Evolutionary conservation across 2,113 vertebrate species (phyloP), one percentile per base, ranked within the genome.

Genomic region (Macaca nemestrina): DNA sequence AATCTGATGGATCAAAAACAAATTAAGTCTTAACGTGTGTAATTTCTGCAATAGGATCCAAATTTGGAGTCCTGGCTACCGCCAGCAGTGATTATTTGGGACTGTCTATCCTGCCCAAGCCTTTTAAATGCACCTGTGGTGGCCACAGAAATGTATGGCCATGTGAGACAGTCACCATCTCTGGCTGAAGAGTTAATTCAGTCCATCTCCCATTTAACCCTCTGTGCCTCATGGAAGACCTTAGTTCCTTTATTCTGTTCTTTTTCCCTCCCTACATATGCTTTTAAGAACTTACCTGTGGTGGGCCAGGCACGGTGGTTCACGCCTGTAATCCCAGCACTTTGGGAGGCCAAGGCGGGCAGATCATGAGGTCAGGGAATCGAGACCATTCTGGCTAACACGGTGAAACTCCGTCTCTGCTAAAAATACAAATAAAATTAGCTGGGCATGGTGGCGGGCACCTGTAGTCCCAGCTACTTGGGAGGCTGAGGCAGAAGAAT

Each of bases 301-400:
- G 1, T 55, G 52, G 18, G 52, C 52, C 2, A 0, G 52, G 18
- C 0, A 0, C 2, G 2, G 52, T 55, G 52, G 52, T 7, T 55
- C 52, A 55, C 18, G 0, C 52, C 52, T 55, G 52, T 55, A 55
- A 55, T 20, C 52, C 18, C 6, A 55, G 52, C 52, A 55, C 1
- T 55, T 20, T 55, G 2, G 52, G 18, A 55, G 52, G 52, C 52
- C 6, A 7, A 55, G 18, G 52, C 18, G 0, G 52, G 18, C 18
- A 7, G 52, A 55, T 55, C 18, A 55, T 0, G 2, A 55, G 18
- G 52, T 20, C 52, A 55, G 52, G 52, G 18, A 6, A 55, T 55
- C 52, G 5, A 55, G 52, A 55, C 52, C 18, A 55, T 55, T 18
- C 52, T 55, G 52, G 52, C 6, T 20, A 55, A 55, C 52, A 55